These are phyloP conservation scores for Falco peregrinus DNA, from an alignment of 2,797 vertebrate species.

Conservation along the genomic window DNA sequence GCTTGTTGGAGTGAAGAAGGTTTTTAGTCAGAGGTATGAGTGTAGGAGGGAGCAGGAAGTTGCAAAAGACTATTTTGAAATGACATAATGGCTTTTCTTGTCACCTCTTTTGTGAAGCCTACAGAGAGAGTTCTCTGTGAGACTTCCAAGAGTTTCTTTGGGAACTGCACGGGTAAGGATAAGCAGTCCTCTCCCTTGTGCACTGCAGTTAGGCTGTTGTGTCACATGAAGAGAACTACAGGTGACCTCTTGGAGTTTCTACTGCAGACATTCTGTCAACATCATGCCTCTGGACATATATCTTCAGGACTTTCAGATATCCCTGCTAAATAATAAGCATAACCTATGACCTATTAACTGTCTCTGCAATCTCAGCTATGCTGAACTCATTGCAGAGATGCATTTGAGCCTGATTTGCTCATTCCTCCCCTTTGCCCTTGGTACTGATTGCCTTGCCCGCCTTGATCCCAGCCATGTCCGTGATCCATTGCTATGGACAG, in stretches of 20 bases:
- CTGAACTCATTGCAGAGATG: neutral
- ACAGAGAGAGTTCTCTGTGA: neutral
- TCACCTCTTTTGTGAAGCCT: neutral
- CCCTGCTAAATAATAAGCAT: neutral
- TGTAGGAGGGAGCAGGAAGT: neutral
- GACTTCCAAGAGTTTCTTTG: neutral
- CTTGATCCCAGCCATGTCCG: neutral
- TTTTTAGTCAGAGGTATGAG: neutral
- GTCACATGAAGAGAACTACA: neutral
- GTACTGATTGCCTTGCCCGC: neutral
- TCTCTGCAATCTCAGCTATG: neutral
- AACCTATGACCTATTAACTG: neutral
- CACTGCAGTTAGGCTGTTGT: neutral
- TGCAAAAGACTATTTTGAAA: neutral
- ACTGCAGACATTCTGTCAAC: neutral
- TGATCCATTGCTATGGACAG: neutral
- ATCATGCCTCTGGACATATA: neutral
- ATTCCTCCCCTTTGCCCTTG: neutral
- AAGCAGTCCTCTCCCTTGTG: neutral
- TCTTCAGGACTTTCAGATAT: neutral
- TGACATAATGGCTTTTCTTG: neutral
- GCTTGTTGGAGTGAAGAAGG: accelerated
- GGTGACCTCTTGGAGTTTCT: neutral
- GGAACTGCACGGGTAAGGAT: neutral
- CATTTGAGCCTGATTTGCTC: neutral